Evolutionary conservation across 2,113 vertebrate genomes (phyloP).

Genomic region (Echinops telfairi): DNA sequence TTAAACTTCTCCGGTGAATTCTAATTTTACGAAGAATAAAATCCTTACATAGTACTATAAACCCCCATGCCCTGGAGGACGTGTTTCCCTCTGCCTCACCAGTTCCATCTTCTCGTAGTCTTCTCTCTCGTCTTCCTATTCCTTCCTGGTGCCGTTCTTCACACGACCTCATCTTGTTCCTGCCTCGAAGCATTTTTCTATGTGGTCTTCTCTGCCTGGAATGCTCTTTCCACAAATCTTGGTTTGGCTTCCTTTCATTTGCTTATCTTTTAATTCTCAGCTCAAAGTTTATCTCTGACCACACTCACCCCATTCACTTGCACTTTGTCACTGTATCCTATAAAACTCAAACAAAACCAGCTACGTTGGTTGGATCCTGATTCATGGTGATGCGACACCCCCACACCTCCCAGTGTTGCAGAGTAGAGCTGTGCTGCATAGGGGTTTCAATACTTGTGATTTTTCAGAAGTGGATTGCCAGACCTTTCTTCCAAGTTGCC

Average conservation of each 20-base stretch:
- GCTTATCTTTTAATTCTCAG: conserved; percentile 14
- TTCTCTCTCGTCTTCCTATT: not conserved
- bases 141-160: not conserved
- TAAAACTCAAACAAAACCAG: not conserved
- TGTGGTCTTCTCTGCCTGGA: not conserved
- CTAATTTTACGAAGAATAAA: conserved; percentile 23
- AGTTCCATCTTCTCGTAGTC: not conserved
- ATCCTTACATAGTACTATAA: not conserved
- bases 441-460: not conserved
- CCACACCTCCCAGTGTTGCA: not conserved
- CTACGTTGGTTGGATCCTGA: not conserved
- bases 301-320: not conserved
- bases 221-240: not conserved
- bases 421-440: not conserved
- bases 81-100: not conserved
- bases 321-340: not conserved
- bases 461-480: not conserved
- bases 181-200: not conserved
- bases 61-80: not conserved
- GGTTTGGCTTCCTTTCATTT: not conserved
- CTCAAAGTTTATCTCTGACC: not conserved
- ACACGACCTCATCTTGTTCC: not conserved
- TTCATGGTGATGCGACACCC: not conserved
- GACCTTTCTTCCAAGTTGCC: not conserved
- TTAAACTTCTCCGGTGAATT: conserved; percentile 14